Base-by-base conservation (phyloP, 2,888 invertebrate genomes). In the Celastrina argiolus region DNA sequence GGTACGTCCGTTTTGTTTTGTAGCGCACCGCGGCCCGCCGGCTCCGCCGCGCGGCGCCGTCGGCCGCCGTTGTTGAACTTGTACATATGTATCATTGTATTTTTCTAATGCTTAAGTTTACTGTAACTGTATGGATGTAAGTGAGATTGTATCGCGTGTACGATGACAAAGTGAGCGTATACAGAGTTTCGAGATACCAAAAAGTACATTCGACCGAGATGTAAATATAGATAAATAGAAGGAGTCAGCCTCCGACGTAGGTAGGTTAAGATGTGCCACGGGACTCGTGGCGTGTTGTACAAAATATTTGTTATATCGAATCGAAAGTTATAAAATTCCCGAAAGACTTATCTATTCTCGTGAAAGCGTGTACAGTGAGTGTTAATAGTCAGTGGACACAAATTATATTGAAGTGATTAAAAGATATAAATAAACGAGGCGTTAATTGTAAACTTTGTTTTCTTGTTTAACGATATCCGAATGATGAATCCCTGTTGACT, bases 361-460 rank as follows among this genome's bases (percentile, higher is more conserved):
- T 87, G 89, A 88, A 80, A 88, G 88, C 87, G 85, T 91, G 91
- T 90, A 90, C 91, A 92, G 91, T 91, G 91, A 90, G 90, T 91
- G 91, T 92, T 91, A 90, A 88, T 92, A 92, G 90, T 91, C 91
- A 91, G 88, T 91, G 91, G 90, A 90, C 89, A 89, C 89, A 90
- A 90, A 89, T 85, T 91, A 91, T 91, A 91, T 90, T 87, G 87
- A 87, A 84, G 80, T 85, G 82, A 81, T 87, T 88, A 85, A 90
- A 61, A 90, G 89, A 91, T 91, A 89, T 89, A 82, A 89, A 88
- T 89, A 90, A 90, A 89, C 85, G 84, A 87, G 84, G 85, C 85
- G 88, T 88, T 89, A 87, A 87, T 84, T 84, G 83, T 84, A 84
- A 74, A 84, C 80, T 88, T 85, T 89, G 89, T 88, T 87, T 87